Evolutionary conservation across 1,140 invertebrate genomes (phyloP), one percentile per base, ranked within the genome.

Genomic region (Macrosteles quadrilineatus): DNA sequence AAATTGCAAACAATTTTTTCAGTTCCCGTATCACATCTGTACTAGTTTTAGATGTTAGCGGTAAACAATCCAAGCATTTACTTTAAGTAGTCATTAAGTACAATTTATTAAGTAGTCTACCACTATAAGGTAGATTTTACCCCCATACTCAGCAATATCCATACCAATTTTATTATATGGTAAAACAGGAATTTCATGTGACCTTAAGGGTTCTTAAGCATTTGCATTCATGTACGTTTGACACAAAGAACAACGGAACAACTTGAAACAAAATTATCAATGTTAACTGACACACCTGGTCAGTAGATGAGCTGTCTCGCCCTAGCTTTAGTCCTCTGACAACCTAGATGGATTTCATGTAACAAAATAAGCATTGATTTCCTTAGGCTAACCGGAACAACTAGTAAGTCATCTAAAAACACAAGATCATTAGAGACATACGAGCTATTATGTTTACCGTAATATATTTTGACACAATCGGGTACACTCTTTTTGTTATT

Each of bases 331-430:
- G 74, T 77, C 70, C 80, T 80, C 57, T 79, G 78, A 67, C 78
- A 75, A 0, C 83, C 83, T 63, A 83, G 40, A 74, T 85, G 83
- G n/a, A 74, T 72, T 68, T 78, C 75, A 74, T 84, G 82, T 50
- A 83, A 68, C 43, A 73, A 70, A 19, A 76, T 62, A 40, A 82
- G 73, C 62, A 81, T 81, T 50, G 75, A 68, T 50, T 73, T 68
- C 70, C 79, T 66, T 55, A 79, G 67, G 53, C 55, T 72, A 31
- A 70, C 68, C 14, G 81, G 81, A 31, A 84, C 78, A 12, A 83
- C 73, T 14, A 81, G 55, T 36, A 72, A 29, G 45, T 76, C 50
- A 59, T 72, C 72, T 74, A 77, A 78, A 63, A 80, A 78, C 12
- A 82, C 12, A 40, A 81, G 23, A 29, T 76, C 72, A 73, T 81